A percentile compares a stretch with the other conserved stretches of the same genome.
phyloP scores from a whole-genome alignment of 2,797 vertebrate species.

The Crenuchus spilurus region DNA sequence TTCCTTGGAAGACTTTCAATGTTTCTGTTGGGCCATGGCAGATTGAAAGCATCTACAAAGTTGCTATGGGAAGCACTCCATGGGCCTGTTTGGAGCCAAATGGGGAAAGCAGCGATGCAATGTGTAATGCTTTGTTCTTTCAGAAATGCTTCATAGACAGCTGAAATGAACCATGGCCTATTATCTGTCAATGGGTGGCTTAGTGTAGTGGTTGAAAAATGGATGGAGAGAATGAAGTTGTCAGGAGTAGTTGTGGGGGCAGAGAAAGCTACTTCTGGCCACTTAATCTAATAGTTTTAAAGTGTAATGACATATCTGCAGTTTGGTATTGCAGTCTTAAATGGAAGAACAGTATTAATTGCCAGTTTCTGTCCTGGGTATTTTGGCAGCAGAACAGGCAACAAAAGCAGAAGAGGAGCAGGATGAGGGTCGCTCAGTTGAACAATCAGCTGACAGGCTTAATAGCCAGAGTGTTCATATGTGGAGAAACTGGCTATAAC shows the following conservation, averaged over 20 bases:
- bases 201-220: constrained; percentile 17
- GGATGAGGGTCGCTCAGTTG: background rate
- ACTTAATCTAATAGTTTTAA: constrained; percentile 4
- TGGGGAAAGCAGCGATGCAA: background rate
- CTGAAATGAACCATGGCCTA: constrained; percentile 18
- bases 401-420: background rate
- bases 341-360: constrained; percentile 16
- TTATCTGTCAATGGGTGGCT: constrained; percentile 20
- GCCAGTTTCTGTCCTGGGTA: background rate
- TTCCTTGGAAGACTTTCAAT: no score
- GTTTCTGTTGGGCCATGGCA: constrained; percentile 1
- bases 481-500: no score
- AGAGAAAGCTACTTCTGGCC: constrained; percentile 1
- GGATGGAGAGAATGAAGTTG: constrained; percentile 12
- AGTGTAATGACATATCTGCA: background rate
- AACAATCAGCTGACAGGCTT: background rate
- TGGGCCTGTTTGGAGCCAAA: constrained; percentile 3
- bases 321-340: background rate
- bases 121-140: constrained; percentile 22
- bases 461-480: background rate
- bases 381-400: constrained; percentile 10
- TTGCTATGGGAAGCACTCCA: background rate
- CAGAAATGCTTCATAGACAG: constrained; percentile 3
- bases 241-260: constrained; percentile 16
- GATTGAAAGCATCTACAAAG: constrained; percentile 5